Base-by-base conservation (phyloP, 1,140 invertebrate genomes). In the Hyposmocoma kahamanoa region DNA sequence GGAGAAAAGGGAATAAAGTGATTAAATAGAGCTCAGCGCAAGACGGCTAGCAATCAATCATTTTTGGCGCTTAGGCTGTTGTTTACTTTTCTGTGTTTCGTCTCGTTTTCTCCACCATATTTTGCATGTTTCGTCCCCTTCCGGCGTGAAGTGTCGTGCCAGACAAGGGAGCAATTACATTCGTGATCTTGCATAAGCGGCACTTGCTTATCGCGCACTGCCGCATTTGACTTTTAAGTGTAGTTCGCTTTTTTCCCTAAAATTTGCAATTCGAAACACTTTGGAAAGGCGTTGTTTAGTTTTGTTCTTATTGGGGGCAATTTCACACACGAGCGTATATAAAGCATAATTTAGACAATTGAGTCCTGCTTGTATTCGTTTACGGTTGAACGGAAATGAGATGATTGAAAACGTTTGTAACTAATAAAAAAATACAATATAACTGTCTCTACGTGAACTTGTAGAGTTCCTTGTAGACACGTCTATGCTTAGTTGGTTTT, bases 11-110 rank as follows among this genome's bases (percentile, higher is more conserved):
- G 84, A 87, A 87, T 87, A 84, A 85, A 87, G 86, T 87, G 84
- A 87, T 87, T 87, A 87, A 87, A 87, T 86, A 87, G 84, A 87
- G 86, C 84, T 87, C 84, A 87, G 74, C 74, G 69, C 75, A 84
- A 86, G 86, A 86, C 83, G 74, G 76, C 77, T 73, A 74, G 85
- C 75, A 77, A 87, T 87, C 85, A 87, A 87, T 87, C 85, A 86
- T 87, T 83, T 77, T 79, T 77, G 82, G 82, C 78, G 77, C 80
- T 82, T 81, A 83, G 54, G 76, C 64, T 71, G 71, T 75, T 83
- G 69, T 82, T 72, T 67, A 72, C 72, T 67, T 62, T 69, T 67
- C 49, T 60, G 54, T 68, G 48, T 45, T 61, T 50, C 59, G 47
- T 82, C 73, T 55, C 70, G 47, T 64, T 86, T 62, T 15, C 49